Conservation (phyloP, 2,888 invertebrate genomes). For the Ectemnius lituratus region DNA sequence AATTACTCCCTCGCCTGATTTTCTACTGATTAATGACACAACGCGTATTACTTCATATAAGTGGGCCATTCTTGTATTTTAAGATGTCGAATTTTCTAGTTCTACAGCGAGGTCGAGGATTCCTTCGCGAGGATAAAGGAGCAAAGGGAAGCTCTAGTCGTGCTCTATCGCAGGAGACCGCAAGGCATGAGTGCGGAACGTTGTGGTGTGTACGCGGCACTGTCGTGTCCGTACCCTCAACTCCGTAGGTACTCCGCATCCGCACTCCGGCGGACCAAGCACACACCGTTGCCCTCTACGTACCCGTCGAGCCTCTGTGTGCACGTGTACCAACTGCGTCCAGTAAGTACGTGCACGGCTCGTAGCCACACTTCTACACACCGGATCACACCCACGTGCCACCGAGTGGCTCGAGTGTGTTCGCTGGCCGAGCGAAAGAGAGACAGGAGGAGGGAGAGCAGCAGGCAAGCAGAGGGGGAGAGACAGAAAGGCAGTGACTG, state of each 20-base stretch:
- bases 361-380: constrained; percentile 26
- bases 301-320: constrained; percentile 37
- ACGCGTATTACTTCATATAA: too few relatives aligned
- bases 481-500: neutral
- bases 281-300: constrained; percentile 27
- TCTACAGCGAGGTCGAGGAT: neutral
- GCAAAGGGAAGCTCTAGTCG: constrained; percentile 30
- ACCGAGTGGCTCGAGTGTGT: constrained; percentile 42
- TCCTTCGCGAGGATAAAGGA: constrained; percentile 5
- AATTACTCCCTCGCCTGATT: too few relatives aligned
- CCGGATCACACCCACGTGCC: constrained; percentile 29
- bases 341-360: neutral
- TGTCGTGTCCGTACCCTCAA: constrained; percentile 67
- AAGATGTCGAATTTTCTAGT: too few relatives aligned
- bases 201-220: constrained; percentile 72
- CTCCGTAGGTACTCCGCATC: constrained; percentile 66
- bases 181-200: constrained; percentile 66
- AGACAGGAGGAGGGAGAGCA: constrained; percentile 23
- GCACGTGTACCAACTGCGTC: constrained; percentile 10
- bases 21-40: too few relatives aligned
- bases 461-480: constrained; percentile 19
- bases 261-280: constrained; percentile 59
- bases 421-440: constrained; percentile 29
- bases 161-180: constrained; percentile 62
- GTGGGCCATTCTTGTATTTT: too few relatives aligned